phyloP scores from a whole-genome alignment of 1,140 invertebrate genomes.

The Popillia japonica region DNA sequence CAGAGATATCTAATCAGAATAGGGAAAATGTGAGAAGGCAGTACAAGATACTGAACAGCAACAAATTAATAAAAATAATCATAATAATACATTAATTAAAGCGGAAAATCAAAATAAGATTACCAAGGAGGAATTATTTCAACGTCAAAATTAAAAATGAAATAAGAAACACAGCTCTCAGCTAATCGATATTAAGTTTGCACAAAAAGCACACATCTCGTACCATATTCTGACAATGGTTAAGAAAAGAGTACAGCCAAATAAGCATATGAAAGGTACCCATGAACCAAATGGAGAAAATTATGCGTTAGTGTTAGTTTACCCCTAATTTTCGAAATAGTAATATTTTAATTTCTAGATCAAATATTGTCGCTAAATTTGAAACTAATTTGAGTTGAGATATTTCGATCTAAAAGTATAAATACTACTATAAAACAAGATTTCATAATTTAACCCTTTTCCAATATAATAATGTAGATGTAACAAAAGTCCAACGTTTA shows the following conservation, averaged over 20 bases:
- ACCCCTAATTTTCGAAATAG: no score
- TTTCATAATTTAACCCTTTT: no score
- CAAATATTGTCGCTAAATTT: no score
- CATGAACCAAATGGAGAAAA: neutral
- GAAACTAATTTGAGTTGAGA: no score
- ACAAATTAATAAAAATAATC: no score
- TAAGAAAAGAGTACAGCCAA: neutral
- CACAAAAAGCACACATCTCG: neutral
- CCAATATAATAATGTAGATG: no score
- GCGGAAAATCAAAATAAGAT: neutral
- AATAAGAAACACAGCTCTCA: neutral
- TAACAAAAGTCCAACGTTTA: no score
- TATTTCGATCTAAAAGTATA: no score
- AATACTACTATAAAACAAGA: no score
- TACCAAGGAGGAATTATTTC: neutral
- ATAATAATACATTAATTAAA: neutral
- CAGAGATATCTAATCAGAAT: neutral
- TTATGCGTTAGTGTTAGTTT: neutral
- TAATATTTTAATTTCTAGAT: no score
- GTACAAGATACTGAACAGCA: neutral
- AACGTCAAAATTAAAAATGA: neutral
- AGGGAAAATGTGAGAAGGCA: neutral
- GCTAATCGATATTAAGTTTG: neutral
- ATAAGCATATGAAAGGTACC: conserved; percentile 6
- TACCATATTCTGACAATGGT: neutral